phyloP scores from a whole-genome alignment of 2,797 vertebrate genomes.

The Malacoctenus gilli region DNA sequence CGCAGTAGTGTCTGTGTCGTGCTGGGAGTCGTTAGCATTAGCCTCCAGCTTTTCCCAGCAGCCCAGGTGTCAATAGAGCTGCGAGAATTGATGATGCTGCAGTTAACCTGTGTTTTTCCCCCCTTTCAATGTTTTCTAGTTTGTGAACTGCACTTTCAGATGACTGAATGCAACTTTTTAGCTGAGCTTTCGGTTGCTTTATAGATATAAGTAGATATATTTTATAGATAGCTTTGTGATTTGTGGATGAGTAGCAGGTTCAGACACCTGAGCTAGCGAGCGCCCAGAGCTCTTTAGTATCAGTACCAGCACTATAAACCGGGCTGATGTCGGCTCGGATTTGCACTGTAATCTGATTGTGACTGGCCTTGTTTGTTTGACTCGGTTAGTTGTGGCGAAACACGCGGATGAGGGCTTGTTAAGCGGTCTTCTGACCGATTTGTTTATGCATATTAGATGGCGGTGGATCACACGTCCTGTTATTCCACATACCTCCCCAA shows the following conservation, averaged over 20 bases:
- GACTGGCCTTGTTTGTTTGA: background rate
- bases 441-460: slow-evolving; percentile 70
- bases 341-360: background rate
- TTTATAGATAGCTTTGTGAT: background rate
- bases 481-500: slow-evolving; percentile 39
- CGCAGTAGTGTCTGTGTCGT: slow-evolving; percentile 7
- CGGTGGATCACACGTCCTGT: slow-evolving; percentile 50
- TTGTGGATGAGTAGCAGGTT: slow-evolving; percentile 2
- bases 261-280: slow-evolving; percentile 1
- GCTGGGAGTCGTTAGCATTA: slow-evolving; percentile 23
- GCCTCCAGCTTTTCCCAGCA: slow-evolving; percentile 19
- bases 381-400: background rate
- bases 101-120: background rate
- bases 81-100: slow-evolving; percentile 12
- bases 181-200: too few species aligned
- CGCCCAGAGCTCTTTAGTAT: slow-evolving; percentile 2
- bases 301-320: background rate
- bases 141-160: background rate
- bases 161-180: too few species aligned
- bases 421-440: slow-evolving; percentile 21
- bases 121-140: background rate
- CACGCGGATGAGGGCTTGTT: slow-evolving; percentile 16
- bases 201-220: too few species aligned
- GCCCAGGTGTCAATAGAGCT: slow-evolving; percentile 18
- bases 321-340: background rate